Evolutionary conservation across 1,140 invertebrate genomes (phyloP), one percentile per base, ranked within the genome.

Genomic region (Bombus difficillimus): DNA sequence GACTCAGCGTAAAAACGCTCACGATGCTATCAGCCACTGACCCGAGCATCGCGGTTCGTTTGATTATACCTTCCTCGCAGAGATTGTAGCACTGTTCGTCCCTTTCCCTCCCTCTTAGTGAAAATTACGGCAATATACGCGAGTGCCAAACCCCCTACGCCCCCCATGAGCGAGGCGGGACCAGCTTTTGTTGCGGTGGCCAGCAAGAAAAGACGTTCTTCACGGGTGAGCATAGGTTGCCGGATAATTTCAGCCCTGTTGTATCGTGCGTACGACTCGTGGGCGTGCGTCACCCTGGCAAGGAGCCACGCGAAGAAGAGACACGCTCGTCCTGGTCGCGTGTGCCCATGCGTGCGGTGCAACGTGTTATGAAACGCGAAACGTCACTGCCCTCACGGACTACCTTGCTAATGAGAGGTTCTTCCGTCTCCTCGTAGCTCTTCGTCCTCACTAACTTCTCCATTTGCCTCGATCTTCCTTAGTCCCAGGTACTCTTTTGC

Each of bases 211-310:
- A 86, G 90, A 91, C 85, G 80, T 83, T 87, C 81, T 84, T 91
- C 83, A 73, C 73, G 73, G 83, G 37, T 81, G 88, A 91, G 81
- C 90, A 86, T 86, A 88, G 88, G 73, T 72, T 91, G 90, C 88
- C 88, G 90, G 88, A 91, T 91, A 91, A 91, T 91, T 91, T 86
- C 62, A 91, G 83, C 82, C 83, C 86, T 86, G 88, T 90, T 86
- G 66, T 83, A 43, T 62, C 78, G 79, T 75, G 68, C 78, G 66
- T 69, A 87, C 76, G 82, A 81, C 76, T 85, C 88, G 62, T 88
- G 89, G 87, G 86, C 89, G 89, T 91, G 75, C 69, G 89, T 87
- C 86, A 80, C 82, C 77, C 74, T 41, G 84, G 81, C 83, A 78
- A 86, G 62, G 62, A 83, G 86, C 83, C 77, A 79, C 88, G 64